These are phyloP conservation scores for Oplegnathus fasciatus DNA, from an alignment of 2,113 vertebrate species.

Conservation along the genomic window DNA sequence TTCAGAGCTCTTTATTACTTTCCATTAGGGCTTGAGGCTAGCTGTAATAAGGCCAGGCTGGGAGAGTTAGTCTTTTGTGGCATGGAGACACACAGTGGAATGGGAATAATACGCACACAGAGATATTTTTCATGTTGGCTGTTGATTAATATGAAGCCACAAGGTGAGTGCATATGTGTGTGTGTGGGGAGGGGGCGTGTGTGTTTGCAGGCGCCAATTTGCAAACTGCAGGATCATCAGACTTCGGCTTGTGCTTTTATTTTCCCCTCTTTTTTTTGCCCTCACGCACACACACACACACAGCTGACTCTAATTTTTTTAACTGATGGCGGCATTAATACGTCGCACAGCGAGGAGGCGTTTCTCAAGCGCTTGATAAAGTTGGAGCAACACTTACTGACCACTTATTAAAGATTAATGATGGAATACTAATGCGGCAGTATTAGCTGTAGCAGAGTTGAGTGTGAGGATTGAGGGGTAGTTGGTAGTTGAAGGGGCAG, in stretches of 20 bases:
- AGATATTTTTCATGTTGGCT: conserved; percentile 47
- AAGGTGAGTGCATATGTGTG: conserved; percentile 22
- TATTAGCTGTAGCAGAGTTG: conserved; percentile 32
- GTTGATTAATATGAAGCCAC: conserved; percentile 63
- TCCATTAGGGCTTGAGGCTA: conserved; percentile 62
- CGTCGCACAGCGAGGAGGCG: neutral
- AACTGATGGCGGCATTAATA: conserved; percentile 67
- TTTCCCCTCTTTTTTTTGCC: neutral
- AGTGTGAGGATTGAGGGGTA: conserved; percentile 11
- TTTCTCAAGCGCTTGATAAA: conserved; percentile 21
- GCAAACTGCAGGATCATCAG: conserved; percentile 15
- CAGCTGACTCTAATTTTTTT: conserved; percentile 20
- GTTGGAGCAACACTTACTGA: conserved; percentile 39
- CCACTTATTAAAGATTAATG: conserved; percentile 65
- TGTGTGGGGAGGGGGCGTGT: neutral
- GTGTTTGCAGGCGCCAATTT: neutral
- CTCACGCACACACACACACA: conserved; percentile 4
- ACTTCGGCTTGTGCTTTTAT: neutral
- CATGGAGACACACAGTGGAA: conserved; percentile 29
- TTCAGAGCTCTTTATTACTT: conserved; percentile 65
- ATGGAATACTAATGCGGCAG: conserved; percentile 37
- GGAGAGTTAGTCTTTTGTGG: conserved; percentile 57
- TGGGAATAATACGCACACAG: conserved; percentile 32
- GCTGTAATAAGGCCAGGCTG: conserved; percentile 57
- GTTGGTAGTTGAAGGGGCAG: conserved; percentile 41